phyloP scores from a whole-genome alignment of 2,797 vertebrate species.

The Lagorchestes hirsutus region DNA sequence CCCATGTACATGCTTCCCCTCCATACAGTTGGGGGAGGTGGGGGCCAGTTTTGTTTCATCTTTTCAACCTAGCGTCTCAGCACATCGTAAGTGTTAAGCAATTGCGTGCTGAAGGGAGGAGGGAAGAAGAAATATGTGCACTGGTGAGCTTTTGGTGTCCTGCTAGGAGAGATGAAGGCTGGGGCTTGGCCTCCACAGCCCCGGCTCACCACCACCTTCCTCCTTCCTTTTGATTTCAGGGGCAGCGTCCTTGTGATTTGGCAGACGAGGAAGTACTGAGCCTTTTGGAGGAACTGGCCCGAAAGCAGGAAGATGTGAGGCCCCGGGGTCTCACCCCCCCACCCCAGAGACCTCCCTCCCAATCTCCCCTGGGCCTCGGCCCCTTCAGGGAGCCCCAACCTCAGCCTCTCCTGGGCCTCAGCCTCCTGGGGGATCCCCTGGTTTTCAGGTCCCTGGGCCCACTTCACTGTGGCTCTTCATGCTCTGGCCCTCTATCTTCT shows the following conservation, averaged over 20 bases:
- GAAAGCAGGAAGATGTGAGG: constrained; percentile 92
- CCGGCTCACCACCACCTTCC: not conserved
- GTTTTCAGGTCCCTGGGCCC: not conserved
- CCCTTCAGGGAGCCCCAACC: too few relatives aligned
- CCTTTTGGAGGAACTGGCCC: constrained; percentile 91
- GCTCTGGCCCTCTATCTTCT: not conserved
- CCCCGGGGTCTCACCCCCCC: not conserved
- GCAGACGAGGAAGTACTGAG: constrained; percentile 91
- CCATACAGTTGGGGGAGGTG: too few relatives aligned
- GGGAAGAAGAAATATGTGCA: too few relatives aligned
- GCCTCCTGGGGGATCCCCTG: not conserved
- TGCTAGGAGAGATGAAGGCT: not conserved
- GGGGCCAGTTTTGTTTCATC: too few relatives aligned
- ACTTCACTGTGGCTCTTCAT: not conserved
- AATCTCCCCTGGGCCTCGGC: not conserved
- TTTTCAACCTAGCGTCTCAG: too few relatives aligned
- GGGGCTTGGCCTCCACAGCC: not conserved
- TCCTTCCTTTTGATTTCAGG: constrained; percentile 81
- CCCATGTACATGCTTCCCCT: too few relatives aligned
- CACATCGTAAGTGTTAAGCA: not conserved
- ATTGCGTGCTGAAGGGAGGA: not conserved
- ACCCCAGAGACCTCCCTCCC: too few relatives aligned
- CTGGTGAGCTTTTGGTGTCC: not conserved
- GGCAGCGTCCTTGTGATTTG: constrained; percentile 93
- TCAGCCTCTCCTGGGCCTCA: not conserved